These are phyloP conservation scores for Mesorhabditis spiculigera DNA, from an alignment of 2,888 invertebrate genomes.

Conservation along the genomic window DNA sequence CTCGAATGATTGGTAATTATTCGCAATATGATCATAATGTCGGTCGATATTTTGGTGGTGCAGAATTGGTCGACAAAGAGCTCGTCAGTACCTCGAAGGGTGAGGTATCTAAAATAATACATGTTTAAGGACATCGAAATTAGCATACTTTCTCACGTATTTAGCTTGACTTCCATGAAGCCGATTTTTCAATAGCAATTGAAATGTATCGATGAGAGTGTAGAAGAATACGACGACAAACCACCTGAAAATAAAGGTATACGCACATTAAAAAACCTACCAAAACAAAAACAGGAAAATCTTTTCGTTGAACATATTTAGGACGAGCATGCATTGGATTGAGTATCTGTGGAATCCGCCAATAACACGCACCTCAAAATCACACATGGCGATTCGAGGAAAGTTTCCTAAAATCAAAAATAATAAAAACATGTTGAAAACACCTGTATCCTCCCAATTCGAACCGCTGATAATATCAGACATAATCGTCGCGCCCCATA, in stretches of 20 bases:
- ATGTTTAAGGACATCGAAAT: neutral
- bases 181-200: neutral
- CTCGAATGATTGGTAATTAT: neutral
- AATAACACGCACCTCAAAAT: conserved; percentile 44
- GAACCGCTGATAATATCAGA: conserved; percentile 46
- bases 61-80: conserved; percentile 1
- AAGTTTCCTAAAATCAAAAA: conserved; percentile 38
- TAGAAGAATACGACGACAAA: conserved; percentile 29
- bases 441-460: conserved; percentile 50
- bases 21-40: neutral
- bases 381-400: conserved; percentile 54
- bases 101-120: neutral
- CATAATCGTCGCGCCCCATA: conserved; percentile 49
- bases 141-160: neutral
- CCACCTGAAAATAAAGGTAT: conserved; percentile 5
- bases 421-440: neutral
- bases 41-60: neutral
- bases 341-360: conserved; percentile 40
- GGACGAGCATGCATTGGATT: conserved; percentile 38
- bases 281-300: conserved; percentile 53
- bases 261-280: conserved; percentile 24
- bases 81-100: conserved; percentile 5
- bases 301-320: conserved; percentile 56
- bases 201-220: conserved; percentile 25
- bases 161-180: neutral